phyloP scores from a whole-genome alignment of 2,888 invertebrate genomes.

The Apantesis nais region DNA sequence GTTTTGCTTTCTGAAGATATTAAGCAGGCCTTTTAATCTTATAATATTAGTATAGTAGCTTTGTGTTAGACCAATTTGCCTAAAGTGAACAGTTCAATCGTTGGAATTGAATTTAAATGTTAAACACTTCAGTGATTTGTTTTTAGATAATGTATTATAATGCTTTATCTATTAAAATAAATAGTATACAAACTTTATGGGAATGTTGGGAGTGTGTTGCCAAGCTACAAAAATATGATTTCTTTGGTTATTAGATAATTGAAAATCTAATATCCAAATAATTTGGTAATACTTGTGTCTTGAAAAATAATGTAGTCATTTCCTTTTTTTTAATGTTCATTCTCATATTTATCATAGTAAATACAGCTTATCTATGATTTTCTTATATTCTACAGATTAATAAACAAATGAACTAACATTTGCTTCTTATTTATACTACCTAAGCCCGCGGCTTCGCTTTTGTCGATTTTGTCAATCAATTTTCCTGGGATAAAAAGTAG shows the following conservation, averaged over 20 bases:
- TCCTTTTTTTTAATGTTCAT: neutral
- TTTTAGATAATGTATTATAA: neutral
- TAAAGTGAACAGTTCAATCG: slow-evolving; percentile 9
- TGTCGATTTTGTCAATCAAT: no score
- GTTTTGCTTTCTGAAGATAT: neutral
- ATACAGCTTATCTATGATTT: neutral
- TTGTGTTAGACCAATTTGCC: slow-evolving; percentile 22
- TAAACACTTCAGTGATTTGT: slow-evolving; percentile 6
- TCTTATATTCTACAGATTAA: slow-evolving; percentile 7
- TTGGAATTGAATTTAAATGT: slow-evolving; percentile 14
- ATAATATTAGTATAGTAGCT: slow-evolving; percentile 29
- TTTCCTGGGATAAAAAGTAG: neutral
- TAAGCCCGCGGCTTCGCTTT: no score
- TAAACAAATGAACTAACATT: slow-evolving; percentile 9
- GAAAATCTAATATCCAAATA: neutral
- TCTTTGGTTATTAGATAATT: neutral
- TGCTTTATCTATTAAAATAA: neutral
- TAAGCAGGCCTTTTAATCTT: slow-evolving; percentile 24
- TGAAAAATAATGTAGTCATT: neutral
- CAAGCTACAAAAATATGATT: slow-evolving; percentile 8
- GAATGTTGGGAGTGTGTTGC: slow-evolving; percentile 17
- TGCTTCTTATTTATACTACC: neutral
- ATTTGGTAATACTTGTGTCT: neutral
- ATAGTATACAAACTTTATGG: slow-evolving; percentile 10
- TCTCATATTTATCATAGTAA: no score